These are phyloP conservation scores for Pachypeltis micranthus DNA, from an alignment of 1,140 invertebrate species.

Conservation along the genomic window DNA sequence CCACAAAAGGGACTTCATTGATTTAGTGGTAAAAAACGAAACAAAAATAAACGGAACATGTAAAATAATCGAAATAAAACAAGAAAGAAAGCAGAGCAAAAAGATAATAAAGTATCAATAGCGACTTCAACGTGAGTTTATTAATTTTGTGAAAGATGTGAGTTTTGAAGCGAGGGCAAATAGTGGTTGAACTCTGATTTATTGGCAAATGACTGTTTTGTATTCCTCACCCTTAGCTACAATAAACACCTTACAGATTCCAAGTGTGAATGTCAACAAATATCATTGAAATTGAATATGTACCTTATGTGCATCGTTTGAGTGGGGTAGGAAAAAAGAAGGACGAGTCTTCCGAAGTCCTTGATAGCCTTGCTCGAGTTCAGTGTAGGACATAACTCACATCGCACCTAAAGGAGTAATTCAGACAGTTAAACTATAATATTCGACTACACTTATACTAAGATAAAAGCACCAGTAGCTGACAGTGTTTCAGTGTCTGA, in stretches of 20 bases:
- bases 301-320: conserved; percentile 21
- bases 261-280: not conserved
- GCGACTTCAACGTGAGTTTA: too few relatives aligned
- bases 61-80: not conserved
- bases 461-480: too few relatives aligned
- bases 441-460: too few relatives aligned
- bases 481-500: too few relatives aligned
- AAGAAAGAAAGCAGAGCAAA: too few relatives aligned
- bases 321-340: conserved; percentile 50
- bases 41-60: too few relatives aligned
- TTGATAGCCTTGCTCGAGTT: conserved; percentile 80
- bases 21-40: too few relatives aligned
- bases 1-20: not conserved
- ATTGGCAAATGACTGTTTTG: not conserved
- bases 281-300: conserved; percentile 6
- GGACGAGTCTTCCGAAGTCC: conserved; percentile 54
- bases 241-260: not conserved
- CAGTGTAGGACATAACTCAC: conserved; percentile 66
- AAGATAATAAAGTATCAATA: too few relatives aligned
- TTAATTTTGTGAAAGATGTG: too few relatives aligned
- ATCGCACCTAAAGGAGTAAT: too few relatives aligned
- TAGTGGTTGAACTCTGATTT: not conserved
- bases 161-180: not conserved
- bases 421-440: too few relatives aligned
- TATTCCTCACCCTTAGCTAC: not conserved